Conservation (phyloP, 2,888 invertebrate genomes). For the Keiferia lycopersicella region DNA sequence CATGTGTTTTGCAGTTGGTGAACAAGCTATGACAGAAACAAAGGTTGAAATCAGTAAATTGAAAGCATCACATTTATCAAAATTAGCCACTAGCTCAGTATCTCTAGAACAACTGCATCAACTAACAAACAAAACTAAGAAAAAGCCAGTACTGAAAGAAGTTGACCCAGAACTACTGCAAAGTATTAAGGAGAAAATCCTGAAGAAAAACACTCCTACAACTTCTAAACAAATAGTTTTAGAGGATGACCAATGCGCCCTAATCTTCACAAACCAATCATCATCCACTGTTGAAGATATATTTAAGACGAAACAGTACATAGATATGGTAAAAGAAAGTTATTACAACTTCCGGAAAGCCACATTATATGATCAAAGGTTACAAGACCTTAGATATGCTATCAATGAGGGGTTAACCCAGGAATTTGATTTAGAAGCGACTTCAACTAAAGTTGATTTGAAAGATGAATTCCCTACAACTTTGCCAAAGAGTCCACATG, state of each 20-base stretch:
- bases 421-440: constrained; percentile 56
- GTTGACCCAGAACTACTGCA: constrained; percentile 70
- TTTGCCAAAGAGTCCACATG: constrained; percentile 66
- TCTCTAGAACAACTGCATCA: constrained; percentile 82
- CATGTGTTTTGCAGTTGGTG: constrained; percentile 80
- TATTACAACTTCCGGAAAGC: constrained; percentile 75
- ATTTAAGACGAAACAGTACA: constrained; percentile 61
- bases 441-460: constrained; percentile 31
- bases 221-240: constrained; percentile 46
- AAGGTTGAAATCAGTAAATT: constrained; percentile 86
- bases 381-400: constrained; percentile 72
- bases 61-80: constrained; percentile 84
- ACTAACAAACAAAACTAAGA: constrained; percentile 59
- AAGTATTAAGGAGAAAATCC: constrained; percentile 67
- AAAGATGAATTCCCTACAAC: constrained; percentile 35
- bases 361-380: constrained; percentile 70
- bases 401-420: constrained; percentile 74
- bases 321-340: constrained; percentile 71
- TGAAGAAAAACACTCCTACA: constrained; percentile 50
- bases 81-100: constrained; percentile 82
- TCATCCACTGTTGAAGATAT: constrained; percentile 58
- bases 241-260: constrained; percentile 72
- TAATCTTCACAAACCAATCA: constrained; percentile 64
- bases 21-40: constrained; percentile 82
- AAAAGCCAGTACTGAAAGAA: constrained; percentile 49